A percentile compares a stretch with the other conserved stretches of the same genome.
These are phyloP conservation scores for Agrilus mali DNA, from an alignment of 2,888 invertebrate species.

Conservation along the genomic window DNA sequence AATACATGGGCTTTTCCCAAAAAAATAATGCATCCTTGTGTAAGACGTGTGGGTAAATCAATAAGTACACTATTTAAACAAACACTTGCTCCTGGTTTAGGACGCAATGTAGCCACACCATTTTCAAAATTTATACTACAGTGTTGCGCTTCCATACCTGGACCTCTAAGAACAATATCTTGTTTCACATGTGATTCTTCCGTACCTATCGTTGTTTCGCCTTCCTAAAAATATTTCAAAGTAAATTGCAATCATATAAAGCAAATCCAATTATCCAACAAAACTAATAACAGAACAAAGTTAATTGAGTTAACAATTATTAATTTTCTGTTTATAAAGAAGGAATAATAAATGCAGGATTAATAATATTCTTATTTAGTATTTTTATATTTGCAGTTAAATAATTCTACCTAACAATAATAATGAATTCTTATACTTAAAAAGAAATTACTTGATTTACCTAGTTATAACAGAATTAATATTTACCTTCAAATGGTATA, in stretches of 20 bases:
- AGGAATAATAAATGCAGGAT: too few relatives aligned
- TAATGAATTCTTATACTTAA: too few relatives aligned
- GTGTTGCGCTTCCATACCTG: conserved; percentile 66
- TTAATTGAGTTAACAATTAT: too few relatives aligned
- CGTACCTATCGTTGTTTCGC: conserved; percentile 73
- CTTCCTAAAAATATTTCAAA: conserved; percentile 45
- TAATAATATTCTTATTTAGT: too few relatives aligned
- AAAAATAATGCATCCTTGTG: conserved; percentile 59
- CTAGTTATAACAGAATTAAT: not conserved
- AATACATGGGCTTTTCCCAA: conserved; percentile 48
- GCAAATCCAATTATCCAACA: too few relatives aligned
- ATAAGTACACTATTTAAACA: conserved; percentile 73
- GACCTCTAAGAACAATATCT: conserved; percentile 65
- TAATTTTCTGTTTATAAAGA: too few relatives aligned
- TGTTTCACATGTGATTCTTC: conserved; percentile 54
- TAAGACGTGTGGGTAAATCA: conserved; percentile 64
- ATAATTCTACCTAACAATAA: too few relatives aligned
- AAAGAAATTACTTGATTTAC: too few relatives aligned
- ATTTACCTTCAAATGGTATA: conserved; percentile 72
- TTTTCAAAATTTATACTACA: conserved; percentile 58
- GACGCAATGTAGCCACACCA: conserved; percentile 63
- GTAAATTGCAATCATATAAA: not conserved
- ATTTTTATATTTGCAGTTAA: too few relatives aligned
- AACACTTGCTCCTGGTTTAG: conserved; percentile 60
- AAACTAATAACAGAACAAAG: too few relatives aligned